Conservation (phyloP, 2,888 invertebrate species). For the Megaustenia siamemsis region DNA sequence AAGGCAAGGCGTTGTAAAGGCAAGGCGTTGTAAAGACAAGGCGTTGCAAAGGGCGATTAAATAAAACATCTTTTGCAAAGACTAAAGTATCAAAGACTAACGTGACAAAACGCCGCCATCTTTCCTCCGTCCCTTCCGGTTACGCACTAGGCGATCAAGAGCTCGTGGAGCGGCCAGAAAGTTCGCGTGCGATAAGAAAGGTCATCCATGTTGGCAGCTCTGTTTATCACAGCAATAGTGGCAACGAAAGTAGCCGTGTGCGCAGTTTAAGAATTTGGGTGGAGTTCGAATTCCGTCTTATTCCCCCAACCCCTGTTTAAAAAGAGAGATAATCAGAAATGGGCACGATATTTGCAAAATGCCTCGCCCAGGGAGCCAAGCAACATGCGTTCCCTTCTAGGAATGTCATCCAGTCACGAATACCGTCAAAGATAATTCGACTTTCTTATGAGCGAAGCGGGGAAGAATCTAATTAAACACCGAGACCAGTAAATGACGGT, state of each 20-base stretch:
- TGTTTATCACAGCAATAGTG: background rate
- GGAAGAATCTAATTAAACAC: too few relatives aligned
- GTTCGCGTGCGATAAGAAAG: background rate
- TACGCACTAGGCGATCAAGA: background rate
- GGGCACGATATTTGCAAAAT: conserved; percentile 14
- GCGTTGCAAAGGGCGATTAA: too few relatives aligned
- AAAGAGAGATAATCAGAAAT: background rate
- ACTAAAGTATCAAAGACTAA: background rate
- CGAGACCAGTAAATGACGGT: too few relatives aligned
- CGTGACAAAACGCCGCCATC: background rate
- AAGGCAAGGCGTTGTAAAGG: too few relatives aligned
- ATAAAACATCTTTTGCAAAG: too few relatives aligned
- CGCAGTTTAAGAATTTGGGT: background rate
- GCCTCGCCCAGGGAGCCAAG: background rate
- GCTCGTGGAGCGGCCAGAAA: background rate
- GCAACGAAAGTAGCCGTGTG: background rate
- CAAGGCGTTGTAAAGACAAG: too few relatives aligned
- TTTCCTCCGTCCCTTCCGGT: background rate
- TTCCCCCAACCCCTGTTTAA: background rate
- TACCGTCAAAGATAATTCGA: background rate
- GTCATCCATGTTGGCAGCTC: background rate
- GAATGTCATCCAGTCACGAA: conserved; percentile 33
- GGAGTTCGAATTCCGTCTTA: background rate
- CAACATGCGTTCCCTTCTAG: background rate
- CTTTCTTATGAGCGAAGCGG: background rate